Percentiles rank a stretch among this genome's conserved stretches.
Conservation (phyloP, 2,888 invertebrate species). For the Eupithecia dodoneata region DNA sequence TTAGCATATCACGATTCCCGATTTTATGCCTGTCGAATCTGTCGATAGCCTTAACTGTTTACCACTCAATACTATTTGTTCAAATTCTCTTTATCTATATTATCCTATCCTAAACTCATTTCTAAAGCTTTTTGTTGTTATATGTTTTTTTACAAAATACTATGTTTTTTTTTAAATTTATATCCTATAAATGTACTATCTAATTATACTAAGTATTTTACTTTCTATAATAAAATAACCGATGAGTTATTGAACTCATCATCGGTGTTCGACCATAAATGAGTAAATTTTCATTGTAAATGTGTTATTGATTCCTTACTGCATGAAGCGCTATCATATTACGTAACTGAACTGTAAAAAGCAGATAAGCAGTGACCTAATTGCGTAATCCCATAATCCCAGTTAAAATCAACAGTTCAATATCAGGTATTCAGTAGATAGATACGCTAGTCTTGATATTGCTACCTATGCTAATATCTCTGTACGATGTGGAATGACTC, state of each 20-base stretch:
- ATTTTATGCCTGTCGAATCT: constrained; percentile 32
- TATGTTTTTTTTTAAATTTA: not conserved
- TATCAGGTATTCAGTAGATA: constrained; percentile 15
- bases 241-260: not conserved
- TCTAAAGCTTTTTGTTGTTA: not conserved
- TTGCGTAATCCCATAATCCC: constrained; percentile 52
- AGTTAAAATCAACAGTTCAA: constrained; percentile 31
- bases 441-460: constrained; percentile 14
- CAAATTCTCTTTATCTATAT: not conserved
- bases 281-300: not conserved
- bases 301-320: constrained; percentile 31
- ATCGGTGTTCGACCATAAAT: not conserved
- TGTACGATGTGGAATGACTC: constrained; percentile 15
- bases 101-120: not conserved
- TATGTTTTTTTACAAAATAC: not conserved
- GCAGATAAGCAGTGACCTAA: constrained; percentile 54
- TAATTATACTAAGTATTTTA: not conserved
- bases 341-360: constrained; percentile 47
- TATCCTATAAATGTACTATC: not conserved
- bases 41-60: constrained; percentile 31
- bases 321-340: constrained; percentile 42
- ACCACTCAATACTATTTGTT: not conserved
- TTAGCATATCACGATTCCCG: constrained; percentile 39
- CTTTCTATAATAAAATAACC: not conserved
- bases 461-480: constrained; percentile 15